A percentile compares a stretch with the other conserved stretches of the same genome.
Conservation (phyloP, 1,140 invertebrate species). For the Drosophila pseudoobscura region DNA sequence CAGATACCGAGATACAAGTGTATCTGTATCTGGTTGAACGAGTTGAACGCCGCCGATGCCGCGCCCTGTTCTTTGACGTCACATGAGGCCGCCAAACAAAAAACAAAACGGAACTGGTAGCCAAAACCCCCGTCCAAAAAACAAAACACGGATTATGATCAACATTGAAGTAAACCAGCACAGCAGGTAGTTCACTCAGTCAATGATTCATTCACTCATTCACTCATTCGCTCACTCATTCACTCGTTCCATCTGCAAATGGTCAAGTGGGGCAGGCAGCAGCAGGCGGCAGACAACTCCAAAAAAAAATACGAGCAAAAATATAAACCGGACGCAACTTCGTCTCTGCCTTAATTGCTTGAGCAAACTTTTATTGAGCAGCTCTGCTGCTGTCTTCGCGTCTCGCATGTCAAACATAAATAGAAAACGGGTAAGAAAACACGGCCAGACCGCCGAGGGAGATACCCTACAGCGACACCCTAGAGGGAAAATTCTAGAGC, state of each 20-base stretch:
- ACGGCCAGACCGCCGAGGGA: too few relatives aligned
- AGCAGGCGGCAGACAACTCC: slow-evolving; percentile 47
- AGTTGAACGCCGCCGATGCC: slow-evolving; percentile 14
- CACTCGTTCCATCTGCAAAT: slow-evolving; percentile 26
- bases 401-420: slow-evolving; percentile 50
- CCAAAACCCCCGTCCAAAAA: slow-evolving; percentile 50
- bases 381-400: not conserved
- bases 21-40: slow-evolving; percentile 6
- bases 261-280: slow-evolving; percentile 49
- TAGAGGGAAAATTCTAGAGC: too few relatives aligned
- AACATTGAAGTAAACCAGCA: slow-evolving; percentile 71
- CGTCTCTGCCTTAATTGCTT: slow-evolving; percentile 46
- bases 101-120: slow-evolving; percentile 65
- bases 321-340: slow-evolving; percentile 48
- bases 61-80: slow-evolving; percentile 54
- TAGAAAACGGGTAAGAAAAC: slow-evolving; percentile 21
- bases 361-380: slow-evolving; percentile 38
- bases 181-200: slow-evolving; percentile 60
- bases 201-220: slow-evolving; percentile 7
- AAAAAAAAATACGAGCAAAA: slow-evolving; percentile 27
- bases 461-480: too few relatives aligned
- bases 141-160: slow-evolving; percentile 20
- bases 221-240: slow-evolving; percentile 32
- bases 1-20: too few relatives aligned
- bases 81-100: slow-evolving; percentile 13